phyloP scores from a whole-genome alignment of 2,888 invertebrate species.

The Drosophila mayaguana region DNA sequence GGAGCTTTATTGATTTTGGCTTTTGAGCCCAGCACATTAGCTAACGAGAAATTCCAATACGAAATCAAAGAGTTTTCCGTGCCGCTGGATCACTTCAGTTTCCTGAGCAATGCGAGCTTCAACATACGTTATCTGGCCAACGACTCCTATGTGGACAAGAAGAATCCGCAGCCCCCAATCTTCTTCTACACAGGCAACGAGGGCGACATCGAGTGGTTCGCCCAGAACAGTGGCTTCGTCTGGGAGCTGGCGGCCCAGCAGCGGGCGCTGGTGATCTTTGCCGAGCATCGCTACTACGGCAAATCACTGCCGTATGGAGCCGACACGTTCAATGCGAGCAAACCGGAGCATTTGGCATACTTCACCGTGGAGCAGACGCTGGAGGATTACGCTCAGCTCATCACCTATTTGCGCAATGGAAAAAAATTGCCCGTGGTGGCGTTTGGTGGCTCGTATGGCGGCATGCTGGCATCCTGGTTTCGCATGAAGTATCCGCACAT shows the following conservation, averaged over 20 bases:
- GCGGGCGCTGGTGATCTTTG: conserved; percentile 93
- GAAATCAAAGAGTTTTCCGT: conserved; percentile 83
- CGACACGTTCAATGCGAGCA: conserved; percentile 88
- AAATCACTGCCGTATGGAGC: conserved; percentile 94
- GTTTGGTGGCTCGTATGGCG: conserved; percentile 96
- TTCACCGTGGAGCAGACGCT: conserved; percentile 96
- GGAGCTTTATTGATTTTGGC: conserved; percentile 27
- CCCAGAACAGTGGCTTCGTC: conserved; percentile 96
- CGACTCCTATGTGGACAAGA: conserved; percentile 89
- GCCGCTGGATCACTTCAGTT: conserved; percentile 95
- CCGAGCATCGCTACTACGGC: conserved; percentile 98
- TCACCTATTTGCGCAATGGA: conserved; percentile 85
- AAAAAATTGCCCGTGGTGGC: conserved; percentile 91
- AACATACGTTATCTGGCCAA: conserved; percentile 90
- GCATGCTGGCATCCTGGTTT: conserved; percentile 98
- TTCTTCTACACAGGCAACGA: conserved; percentile 97
- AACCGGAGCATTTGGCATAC: conserved; percentile 91
- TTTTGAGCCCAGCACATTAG: not conserved
- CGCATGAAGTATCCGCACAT: conserved; percentile 97
- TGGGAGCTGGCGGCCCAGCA: conserved; percentile 95
- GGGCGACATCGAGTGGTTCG: conserved; percentile 95
- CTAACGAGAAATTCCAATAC: conserved; percentile 50
- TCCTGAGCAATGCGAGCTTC: conserved; percentile 90
- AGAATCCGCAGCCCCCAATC: conserved; percentile 89
- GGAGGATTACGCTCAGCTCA: conserved; percentile 95